These are phyloP conservation scores for Caprella mutica DNA, from an alignment of 2,888 invertebrate genomes.

Conservation along the genomic window DNA sequence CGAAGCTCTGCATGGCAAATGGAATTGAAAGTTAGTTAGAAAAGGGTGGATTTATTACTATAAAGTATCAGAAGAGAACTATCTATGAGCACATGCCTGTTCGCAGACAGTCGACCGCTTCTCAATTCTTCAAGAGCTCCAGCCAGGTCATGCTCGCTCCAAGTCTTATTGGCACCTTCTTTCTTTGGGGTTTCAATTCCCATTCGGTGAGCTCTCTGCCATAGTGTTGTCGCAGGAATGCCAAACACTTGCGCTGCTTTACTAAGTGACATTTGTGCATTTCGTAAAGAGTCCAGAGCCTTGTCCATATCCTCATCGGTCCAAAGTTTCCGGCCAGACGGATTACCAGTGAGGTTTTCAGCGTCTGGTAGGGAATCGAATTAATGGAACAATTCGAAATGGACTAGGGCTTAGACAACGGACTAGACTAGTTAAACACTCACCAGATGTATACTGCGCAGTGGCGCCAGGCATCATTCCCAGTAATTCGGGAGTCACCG, in stretches of 20 bases:
- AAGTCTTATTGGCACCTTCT: constrained; percentile 72
- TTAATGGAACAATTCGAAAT: too few species aligned
- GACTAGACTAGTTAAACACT: too few species aligned
- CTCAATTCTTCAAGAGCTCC: constrained; percentile 69
- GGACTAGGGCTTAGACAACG: too few species aligned
- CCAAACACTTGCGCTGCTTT: constrained; percentile 75
- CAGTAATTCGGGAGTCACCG: constrained; percentile 52
- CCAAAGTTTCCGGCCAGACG: constrained; percentile 46
- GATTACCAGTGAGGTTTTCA: constrained; percentile 25
- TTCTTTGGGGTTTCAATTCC: constrained; percentile 86
- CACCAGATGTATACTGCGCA: constrained; percentile 30
- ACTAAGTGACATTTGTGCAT: constrained; percentile 78
- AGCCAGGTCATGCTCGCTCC: constrained; percentile 73
- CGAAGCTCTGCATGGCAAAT: constrained; percentile 54
- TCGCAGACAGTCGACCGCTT: constrained; percentile 51
- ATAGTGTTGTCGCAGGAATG: constrained; percentile 78
- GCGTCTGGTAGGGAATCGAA: constrained; percentile 26
- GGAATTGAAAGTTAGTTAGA: not conserved
- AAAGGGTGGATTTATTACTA: not conserved
- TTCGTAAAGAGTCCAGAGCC: constrained; percentile 70
- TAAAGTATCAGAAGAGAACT: not conserved
- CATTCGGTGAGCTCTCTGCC: constrained; percentile 72
- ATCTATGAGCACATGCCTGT: constrained; percentile 15
- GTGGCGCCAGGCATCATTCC: constrained; percentile 46
- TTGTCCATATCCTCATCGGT: constrained; percentile 80